Conservation (phyloP, 1,140 invertebrate species). For the Aphelinus certus region DNA sequence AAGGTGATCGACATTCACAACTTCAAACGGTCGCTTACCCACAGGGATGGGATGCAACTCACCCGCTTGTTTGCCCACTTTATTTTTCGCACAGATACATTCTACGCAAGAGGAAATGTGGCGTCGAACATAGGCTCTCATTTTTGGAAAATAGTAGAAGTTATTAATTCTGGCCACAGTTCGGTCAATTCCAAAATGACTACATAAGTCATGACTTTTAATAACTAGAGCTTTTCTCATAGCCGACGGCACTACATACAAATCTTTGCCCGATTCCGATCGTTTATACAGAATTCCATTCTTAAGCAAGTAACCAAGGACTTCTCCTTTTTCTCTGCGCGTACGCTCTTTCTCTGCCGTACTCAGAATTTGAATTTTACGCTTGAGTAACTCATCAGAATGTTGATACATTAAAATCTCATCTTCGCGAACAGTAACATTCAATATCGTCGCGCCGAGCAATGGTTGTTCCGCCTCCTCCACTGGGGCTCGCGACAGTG, state of each 20-base stretch:
- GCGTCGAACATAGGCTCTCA: neutral
- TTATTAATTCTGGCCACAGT: slow-evolving; percentile 10
- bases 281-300: slow-evolving; percentile 22
- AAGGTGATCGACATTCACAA: slow-evolving; percentile 40
- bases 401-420: slow-evolving; percentile 31
- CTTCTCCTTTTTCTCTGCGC: neutral
- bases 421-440: slow-evolving; percentile 24
- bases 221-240: slow-evolving; percentile 30
- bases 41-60: slow-evolving; percentile 41
- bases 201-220: slow-evolving; percentile 18
- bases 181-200: slow-evolving; percentile 33
- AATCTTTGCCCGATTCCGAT: slow-evolving; percentile 10
- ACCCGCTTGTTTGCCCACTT: slow-evolving; percentile 33
- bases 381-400: neutral
- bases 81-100: slow-evolving; percentile 30
- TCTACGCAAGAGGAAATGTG: slow-evolving; percentile 14
- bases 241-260: slow-evolving; percentile 22
- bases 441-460: neutral
- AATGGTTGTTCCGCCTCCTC: neutral
- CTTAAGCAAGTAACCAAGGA: neutral
- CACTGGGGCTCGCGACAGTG: slow-evolving; percentile 49
- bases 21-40: slow-evolving; percentile 34
- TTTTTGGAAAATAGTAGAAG: slow-evolving; percentile 26
- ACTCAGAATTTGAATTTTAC: slow-evolving; percentile 19
- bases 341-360: neutral